Evolutionary conservation across 2,113 vertebrate genomes (phyloP).

Genomic region (Pteronura brasiliensis): DNA sequence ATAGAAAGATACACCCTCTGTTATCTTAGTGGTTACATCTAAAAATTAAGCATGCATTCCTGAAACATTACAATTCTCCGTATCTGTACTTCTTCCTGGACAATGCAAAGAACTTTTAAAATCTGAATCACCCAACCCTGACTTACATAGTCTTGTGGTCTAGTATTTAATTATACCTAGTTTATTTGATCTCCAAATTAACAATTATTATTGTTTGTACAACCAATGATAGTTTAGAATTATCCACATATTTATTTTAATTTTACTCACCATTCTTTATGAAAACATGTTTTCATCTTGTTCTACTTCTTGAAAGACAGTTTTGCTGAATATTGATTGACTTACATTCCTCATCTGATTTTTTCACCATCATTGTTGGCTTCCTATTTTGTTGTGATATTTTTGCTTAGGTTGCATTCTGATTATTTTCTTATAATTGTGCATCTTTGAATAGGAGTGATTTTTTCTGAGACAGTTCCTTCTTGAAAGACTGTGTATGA

Average conservation of each 20-base stretch:
- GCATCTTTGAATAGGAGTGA: background rate
- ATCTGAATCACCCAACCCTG: background rate
- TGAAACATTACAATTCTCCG: background rate
- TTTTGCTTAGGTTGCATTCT: background rate
- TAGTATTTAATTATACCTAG: background rate
- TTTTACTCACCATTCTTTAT: background rate
- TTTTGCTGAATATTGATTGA: background rate
- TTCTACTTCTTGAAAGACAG: background rate
- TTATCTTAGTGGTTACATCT: background rate
- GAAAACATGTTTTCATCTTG: background rate
- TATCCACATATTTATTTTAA: background rate
- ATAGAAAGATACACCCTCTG: background rate
- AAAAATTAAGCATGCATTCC: background rate
- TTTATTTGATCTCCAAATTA: constrained; percentile 4
- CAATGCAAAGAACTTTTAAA: background rate
- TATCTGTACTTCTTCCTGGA: background rate
- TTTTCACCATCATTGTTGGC: background rate
- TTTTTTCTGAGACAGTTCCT: background rate
- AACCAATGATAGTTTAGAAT: background rate
- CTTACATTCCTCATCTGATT: background rate
- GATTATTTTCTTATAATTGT: background rate
- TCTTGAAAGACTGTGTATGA: background rate
- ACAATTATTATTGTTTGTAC: background rate
- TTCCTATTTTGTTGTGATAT: background rate
- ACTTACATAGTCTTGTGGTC: background rate